These are phyloP conservation scores for Drosophila santomea DNA, from an alignment of 1,140 invertebrate species.

Conservation along the genomic window DNA sequence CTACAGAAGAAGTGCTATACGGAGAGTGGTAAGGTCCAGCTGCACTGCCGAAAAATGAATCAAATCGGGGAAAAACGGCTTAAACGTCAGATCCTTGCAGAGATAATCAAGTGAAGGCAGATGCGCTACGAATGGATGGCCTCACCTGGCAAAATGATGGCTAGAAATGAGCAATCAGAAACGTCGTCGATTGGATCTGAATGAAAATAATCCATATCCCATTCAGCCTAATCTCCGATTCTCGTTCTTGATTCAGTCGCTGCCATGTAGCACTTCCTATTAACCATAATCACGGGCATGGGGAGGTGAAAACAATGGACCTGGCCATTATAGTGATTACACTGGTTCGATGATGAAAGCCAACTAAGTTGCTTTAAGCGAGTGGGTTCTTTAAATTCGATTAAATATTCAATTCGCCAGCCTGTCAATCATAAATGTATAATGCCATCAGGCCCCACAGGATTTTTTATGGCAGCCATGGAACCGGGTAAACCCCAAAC, in stretches of 20 bases:
- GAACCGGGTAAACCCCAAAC: neutral
- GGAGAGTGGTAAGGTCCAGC: slow-evolving; percentile 10
- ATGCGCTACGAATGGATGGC: neutral
- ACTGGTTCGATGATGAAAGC: neutral
- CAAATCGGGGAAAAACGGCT: slow-evolving; percentile 5
- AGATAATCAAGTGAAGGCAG: neutral
- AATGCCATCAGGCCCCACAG: slow-evolving; percentile 62
- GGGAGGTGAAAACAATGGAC: neutral
- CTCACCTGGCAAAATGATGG: too few relatives aligned
- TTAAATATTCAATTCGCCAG: slow-evolving; percentile 17
- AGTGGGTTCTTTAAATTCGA: slow-evolving; percentile 17
- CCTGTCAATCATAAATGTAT: slow-evolving; percentile 68
- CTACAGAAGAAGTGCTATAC: slow-evolving; percentile 46
- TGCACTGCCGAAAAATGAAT: slow-evolving; percentile 5
- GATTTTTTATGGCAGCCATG: slow-evolving; percentile 38
- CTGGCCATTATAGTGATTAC: neutral
- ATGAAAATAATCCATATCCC: neutral
- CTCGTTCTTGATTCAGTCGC: neutral
- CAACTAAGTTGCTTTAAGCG: neutral
- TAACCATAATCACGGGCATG: neutral
- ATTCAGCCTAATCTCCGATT: neutral
- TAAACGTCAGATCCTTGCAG: neutral
- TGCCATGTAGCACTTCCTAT: neutral
- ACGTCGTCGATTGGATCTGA: neutral
- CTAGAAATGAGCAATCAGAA: neutral